phyloP scores from a whole-genome alignment of 2,888 invertebrate genomes.

The Troides oblongomaculatus region DNA sequence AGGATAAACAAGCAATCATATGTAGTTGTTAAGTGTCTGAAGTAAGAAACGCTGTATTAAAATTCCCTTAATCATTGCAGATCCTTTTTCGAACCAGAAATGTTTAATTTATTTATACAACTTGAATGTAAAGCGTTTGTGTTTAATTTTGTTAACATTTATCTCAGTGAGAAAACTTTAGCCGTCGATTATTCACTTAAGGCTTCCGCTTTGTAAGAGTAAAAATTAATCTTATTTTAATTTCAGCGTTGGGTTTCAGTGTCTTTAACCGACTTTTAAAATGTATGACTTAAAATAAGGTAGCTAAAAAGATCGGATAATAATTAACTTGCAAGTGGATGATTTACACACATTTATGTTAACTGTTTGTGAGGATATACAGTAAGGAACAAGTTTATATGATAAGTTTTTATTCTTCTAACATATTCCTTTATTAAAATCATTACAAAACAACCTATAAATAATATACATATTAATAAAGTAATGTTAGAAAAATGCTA shows the following conservation, averaged over 20 bases:
- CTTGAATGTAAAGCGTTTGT: constrained; percentile 3
- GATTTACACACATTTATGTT: too few species aligned
- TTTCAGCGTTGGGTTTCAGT: background rate
- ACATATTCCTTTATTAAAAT: too few species aligned
- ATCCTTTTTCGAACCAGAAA: background rate
- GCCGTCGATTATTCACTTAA: background rate
- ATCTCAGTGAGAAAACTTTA: constrained; percentile 12
- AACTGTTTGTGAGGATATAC: too few species aligned
- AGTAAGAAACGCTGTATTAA: background rate
- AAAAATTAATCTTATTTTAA: too few species aligned
- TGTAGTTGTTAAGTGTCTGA: background rate
- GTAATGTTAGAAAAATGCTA: too few species aligned
- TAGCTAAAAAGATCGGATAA: too few species aligned
- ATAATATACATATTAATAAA: too few species aligned
- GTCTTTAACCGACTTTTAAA: constrained; percentile 9
- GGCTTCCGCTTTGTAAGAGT: constrained; percentile 2
- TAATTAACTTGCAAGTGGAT: too few species aligned
- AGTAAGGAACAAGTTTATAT: too few species aligned
- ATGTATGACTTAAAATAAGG: constrained; percentile 1
- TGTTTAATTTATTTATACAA: constrained; percentile 4
- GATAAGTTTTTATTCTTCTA: too few species aligned
- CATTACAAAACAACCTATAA: too few species aligned
- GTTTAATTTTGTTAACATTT: constrained; percentile 12
- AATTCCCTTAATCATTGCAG: background rate
- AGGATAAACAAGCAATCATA: background rate